phyloP scores from a whole-genome alignment of 2,888 invertebrate species.

The Mimumesa dahlbomi region DNA sequence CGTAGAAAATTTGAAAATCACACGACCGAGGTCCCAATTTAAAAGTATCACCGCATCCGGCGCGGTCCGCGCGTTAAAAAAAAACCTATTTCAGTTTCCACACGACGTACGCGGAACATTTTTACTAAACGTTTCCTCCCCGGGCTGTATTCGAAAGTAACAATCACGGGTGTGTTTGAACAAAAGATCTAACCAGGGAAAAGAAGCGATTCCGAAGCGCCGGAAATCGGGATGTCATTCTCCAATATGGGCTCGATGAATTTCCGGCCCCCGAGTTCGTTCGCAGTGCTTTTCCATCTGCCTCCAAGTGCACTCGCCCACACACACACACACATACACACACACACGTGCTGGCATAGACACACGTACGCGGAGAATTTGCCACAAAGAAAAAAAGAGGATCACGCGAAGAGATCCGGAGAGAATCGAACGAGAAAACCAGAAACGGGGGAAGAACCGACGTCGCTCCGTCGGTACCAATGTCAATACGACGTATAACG shows the following conservation, averaged over 20 bases:
- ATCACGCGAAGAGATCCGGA: not conserved
- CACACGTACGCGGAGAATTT: no score
- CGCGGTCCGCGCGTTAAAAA: no score
- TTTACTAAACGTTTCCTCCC: no score
- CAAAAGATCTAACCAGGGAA: constrained; percentile 11
- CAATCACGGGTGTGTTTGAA: constrained; percentile 24
- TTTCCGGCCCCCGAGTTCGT: constrained; percentile 23
- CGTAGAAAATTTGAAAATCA: no score
- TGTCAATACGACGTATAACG: constrained; percentile 71
- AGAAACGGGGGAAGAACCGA: not conserved
- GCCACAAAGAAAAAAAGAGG: no score
- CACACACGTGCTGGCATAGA: not conserved
- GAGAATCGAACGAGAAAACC: not conserved
- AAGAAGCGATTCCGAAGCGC: no score
- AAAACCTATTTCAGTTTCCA: no score
- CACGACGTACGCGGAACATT: no score
- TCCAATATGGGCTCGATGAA: not conserved
- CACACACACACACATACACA: constrained; percentile 1
- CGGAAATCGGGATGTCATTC: not conserved
- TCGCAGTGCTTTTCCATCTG: not conserved
- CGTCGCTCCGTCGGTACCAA: constrained; percentile 42
- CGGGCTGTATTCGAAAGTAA: not conserved
- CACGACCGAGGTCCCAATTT: no score
- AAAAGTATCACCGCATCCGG: no score
- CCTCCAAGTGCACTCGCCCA: constrained; percentile 23